phyloP scores from a whole-genome alignment of 2,888 invertebrate genomes.

The Poecilobothrus nobilitatus region DNA sequence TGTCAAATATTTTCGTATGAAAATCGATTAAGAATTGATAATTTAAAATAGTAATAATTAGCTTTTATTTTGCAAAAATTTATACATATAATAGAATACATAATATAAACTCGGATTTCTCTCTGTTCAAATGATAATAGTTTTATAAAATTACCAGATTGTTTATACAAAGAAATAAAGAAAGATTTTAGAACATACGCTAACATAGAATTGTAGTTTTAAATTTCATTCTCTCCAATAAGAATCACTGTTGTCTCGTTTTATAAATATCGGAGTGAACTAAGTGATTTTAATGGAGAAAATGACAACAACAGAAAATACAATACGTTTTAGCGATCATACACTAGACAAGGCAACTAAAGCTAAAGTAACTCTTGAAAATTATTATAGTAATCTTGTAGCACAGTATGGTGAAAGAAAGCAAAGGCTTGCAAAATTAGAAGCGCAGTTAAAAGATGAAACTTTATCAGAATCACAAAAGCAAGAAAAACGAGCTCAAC shows the following conservation, averaged over 20 bases:
- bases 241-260: background rate
- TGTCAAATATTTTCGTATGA: conserved; percentile 1
- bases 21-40: background rate
- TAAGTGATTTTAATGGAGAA: conserved; percentile 8
- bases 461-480: conserved; percentile 90
- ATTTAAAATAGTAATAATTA: background rate
- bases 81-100: background rate
- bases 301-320: conserved; percentile 72
- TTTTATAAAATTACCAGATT: background rate
- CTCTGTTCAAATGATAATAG: background rate
- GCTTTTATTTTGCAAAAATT: background rate
- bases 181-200: background rate
- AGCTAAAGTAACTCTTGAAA: conserved; percentile 97
- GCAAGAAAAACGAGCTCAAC: conserved; percentile 75
- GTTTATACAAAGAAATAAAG: background rate
- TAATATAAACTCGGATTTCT: background rate
- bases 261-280: background rate
- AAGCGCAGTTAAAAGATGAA: conserved; percentile 94
- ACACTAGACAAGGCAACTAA: conserved; percentile 98
- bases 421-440: conserved; percentile 86
- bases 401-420: conserved; percentile 96
- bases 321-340: conserved; percentile 90
- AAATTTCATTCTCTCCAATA: background rate
- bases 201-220: background rate
- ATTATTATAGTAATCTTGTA: conserved; percentile 97